Evolutionary conservation across 2,113 vertebrate species (phyloP).

Genomic region (Thinocorus orbignyianus): DNA sequence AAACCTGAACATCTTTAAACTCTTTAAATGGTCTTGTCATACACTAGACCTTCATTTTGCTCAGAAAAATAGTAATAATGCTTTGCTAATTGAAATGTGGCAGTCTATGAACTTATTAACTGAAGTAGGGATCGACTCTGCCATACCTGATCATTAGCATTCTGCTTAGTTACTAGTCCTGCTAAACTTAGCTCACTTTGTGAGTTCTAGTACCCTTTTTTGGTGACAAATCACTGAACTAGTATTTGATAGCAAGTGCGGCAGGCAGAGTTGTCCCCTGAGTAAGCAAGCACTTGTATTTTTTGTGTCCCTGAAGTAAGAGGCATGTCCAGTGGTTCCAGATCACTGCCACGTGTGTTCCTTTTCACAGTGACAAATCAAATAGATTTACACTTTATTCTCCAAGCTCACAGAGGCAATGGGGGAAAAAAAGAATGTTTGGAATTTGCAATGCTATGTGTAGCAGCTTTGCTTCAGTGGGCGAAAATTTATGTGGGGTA

Average conservation of each 20-base stretch:
- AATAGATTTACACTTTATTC: not conserved
- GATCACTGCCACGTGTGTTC: not conserved
- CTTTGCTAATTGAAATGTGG: not conserved
- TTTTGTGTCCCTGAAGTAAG: not conserved
- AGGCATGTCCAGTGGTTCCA: not conserved
- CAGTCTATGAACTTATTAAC: not conserved
- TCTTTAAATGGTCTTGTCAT: not conserved
- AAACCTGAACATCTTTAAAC: not conserved
- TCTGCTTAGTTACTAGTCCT: not conserved
- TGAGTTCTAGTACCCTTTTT: not conserved
- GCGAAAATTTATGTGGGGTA: slow-evolving; percentile 33
- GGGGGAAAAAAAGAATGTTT: not conserved
- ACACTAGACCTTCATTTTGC: not conserved
- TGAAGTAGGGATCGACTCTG: not conserved
- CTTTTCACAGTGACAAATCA: not conserved
- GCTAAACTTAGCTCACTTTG: not conserved
- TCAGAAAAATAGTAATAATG: not conserved
- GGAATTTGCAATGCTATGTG: slow-evolving; percentile 57
- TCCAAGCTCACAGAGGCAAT: not conserved
- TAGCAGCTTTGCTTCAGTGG: slow-evolving; percentile 48
- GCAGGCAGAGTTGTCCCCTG: not conserved
- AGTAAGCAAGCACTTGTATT: not conserved
- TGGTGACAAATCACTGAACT: not conserved
- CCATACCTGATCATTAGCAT: not conserved
- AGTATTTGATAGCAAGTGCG: not conserved